Evolutionary conservation across 2,888 invertebrate genomes (phyloP), one percentile per base, ranked within the genome.

Genomic region (Acrobeloides nanus): DNA sequence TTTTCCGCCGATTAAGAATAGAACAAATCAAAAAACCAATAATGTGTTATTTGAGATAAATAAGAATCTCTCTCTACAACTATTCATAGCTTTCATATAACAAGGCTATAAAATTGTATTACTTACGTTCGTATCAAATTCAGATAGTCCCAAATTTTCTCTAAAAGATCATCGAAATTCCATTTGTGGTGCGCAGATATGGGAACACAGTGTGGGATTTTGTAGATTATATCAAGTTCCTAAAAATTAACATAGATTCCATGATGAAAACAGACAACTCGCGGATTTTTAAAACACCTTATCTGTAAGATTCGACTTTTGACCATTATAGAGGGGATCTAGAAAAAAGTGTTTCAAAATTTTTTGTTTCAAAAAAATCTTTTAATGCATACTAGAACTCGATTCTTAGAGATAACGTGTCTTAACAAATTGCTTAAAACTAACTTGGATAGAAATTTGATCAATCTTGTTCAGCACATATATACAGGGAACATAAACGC

Each of bases 181-280:
- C 97, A 99, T 74, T 87, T 87, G 77, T 97, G 54, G 79, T 99
- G 95, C 18, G 97, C 97, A 21, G 95, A 97, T 64, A 99, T 93
- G 0, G 97, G 97, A n/a, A 99, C 95, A 74, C 92, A 92, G 76
- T 99, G 97, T 0, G 97, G 97, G 70, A 97, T 90, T 80, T 90
- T 90, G 79, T 95, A 97, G 70, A 99, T 95, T 24, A 97, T 85
- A 71, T 97, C 97, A 73, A 81, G 70, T 77, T 97, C 97, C 80
- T 81, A n/a, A n/a, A n/a, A n/a, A n/a, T n/a, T n/a, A n/a, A n/a
- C n/a, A n/a, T n/a, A n/a, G n/a, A n/a, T n/a, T n/a, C n/a, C n/a
- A n/a, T n/a, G n/a, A n/a, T n/a, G n/a, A n/a, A n/a, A n/a, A n/a
- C n/a, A n/a, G n/a, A n/a, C n/a, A n/a, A n/a, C n/a, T n/a, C n/a